Evolutionary conservation across 1,140 invertebrate genomes (phyloP).

Genomic region (Akabosia matsudoensis): DNA sequence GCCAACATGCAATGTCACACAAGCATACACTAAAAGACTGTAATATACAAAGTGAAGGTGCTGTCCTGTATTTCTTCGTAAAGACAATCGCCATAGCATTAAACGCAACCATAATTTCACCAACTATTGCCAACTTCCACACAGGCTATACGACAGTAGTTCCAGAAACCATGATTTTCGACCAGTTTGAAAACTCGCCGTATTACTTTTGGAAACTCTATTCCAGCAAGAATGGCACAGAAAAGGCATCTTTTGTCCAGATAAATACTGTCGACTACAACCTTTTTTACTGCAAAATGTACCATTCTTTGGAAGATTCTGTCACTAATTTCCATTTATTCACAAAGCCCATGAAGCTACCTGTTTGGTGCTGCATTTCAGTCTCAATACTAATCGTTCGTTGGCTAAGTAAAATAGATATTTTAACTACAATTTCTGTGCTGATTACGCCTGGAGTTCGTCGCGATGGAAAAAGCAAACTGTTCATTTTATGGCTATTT

Average conservation of each 20-base stretch:
- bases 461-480: not conserved
- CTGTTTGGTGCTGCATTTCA: not conserved
- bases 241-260: not conserved
- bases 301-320: not conserved
- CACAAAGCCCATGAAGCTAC: not conserved
- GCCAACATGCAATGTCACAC: no score
- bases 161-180: not conserved
- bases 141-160: not conserved
- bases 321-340: not conserved
- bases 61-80: no score
- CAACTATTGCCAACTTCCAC: no score
- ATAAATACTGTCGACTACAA: not conserved
- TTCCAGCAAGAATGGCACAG: not conserved
- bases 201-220: not conserved
- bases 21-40: no score
- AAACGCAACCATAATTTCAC: no score
- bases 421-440: not conserved
- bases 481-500: not conserved
- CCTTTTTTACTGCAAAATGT: not conserved
- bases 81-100: no score
- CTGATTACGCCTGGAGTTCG: not conserved
- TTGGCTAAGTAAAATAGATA: not conserved
- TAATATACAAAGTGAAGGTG: no score
- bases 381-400: not conserved
- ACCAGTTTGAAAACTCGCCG: not conserved